phyloP scores from a whole-genome alignment of 2,888 invertebrate species.

The Drosophila cognata region DNA sequence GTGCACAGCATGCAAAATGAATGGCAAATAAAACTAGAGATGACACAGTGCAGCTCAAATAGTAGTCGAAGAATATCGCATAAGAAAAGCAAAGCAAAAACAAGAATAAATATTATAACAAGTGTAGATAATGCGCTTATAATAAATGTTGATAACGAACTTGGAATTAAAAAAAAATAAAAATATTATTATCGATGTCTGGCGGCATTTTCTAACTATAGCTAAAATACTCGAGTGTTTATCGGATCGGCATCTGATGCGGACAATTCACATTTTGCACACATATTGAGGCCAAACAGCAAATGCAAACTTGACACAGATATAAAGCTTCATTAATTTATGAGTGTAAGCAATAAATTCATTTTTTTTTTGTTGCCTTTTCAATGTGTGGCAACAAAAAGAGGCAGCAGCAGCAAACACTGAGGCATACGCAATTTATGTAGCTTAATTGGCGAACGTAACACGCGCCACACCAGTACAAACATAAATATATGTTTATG shows the following conservation, averaged over 20 bases:
- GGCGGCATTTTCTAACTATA: conserved; percentile 42
- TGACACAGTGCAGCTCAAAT: conserved; percentile 19
- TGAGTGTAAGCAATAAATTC: conserved; percentile 62
- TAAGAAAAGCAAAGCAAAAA: neutral
- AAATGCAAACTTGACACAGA: conserved; percentile 72
- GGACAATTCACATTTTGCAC: conserved; percentile 22
- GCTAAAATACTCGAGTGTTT: conserved; percentile 13
- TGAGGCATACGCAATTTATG: conserved; percentile 54
- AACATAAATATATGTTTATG: conserved; percentile 34
- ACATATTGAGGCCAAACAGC: conserved; percentile 51
- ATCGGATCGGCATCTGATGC: conserved; percentile 2
- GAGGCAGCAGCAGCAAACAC: conserved; percentile 14
- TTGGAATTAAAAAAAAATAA: neutral
- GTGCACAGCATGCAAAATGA: conserved; percentile 65
- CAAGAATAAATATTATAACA: neutral
- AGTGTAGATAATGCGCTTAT: conserved; percentile 2
- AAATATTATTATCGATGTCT: conserved; percentile 11
- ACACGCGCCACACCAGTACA: conserved; percentile 33
- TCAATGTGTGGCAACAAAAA: conserved; percentile 40
- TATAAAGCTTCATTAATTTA: conserved; percentile 62
- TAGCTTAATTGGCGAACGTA: conserved; percentile 50
- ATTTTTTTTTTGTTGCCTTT: neutral
- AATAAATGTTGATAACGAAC: conserved; percentile 7
- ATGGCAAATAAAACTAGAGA: conserved; percentile 30
- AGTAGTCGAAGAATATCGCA: neutral